Evolutionary conservation across 2,797 vertebrate species (phyloP), one percentile per base, ranked within the genome.

Genomic region (Euthynnus affinis): DNA sequence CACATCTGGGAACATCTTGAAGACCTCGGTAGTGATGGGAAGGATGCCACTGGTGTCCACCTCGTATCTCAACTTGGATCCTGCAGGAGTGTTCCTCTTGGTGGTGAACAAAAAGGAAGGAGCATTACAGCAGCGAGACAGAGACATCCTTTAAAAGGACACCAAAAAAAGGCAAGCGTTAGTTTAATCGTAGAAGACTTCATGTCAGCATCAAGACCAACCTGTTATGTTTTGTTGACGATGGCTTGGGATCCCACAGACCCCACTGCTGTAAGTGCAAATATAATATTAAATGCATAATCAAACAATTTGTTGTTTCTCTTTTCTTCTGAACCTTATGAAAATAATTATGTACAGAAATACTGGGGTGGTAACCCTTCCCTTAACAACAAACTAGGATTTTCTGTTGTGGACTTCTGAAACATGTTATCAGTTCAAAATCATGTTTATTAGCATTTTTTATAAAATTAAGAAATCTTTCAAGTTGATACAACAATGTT

Each of bases 1-100:
- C 80, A 99, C 98, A 95, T 99, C 97, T 49, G 98, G 98, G 84
- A 99, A 97, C 97, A 99, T 98, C 81, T 97, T 97, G 92, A 97
- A 99, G 90, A 99, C 95, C 91, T 99, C 98, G 0, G 95, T 92
- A 88, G 96, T 96, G 92, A 99, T 97, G 78, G 97, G 97, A 64
- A 97, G 96, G 80, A 98, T 96, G 27, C 97, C 97, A 7, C 97
- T 99, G 3, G 97, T 97, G 83, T 99, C 98, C 82, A 99, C 97
- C 93, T 99, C 98, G 0, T 99, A 99, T 82, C 97, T 96, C 88
- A 99, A 96, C 79, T 99, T 99, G 5, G 96, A 97, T 52, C 97
- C 97, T 71, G 98, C 90, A 4, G 98, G 98, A 0, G 98, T 99
- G 86, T 99, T 99, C 89, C 96, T 98, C 95, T 98, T 98, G 18